Base-by-base conservation (phyloP, 2,888 invertebrate genomes). In the Tachina grossa region DNA sequence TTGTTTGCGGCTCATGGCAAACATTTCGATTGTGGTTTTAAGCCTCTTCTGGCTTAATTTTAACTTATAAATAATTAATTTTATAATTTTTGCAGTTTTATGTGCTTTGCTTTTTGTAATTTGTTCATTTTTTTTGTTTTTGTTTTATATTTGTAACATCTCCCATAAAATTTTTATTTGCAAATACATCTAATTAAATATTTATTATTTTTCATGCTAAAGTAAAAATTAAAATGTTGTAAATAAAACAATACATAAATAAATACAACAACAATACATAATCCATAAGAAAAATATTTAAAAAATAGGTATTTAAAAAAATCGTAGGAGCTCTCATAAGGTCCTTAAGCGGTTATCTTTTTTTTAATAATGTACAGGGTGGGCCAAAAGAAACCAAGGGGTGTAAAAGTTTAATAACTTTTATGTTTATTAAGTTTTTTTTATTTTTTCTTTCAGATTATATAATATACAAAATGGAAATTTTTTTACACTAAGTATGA, bases 31-130 rank as follows among this genome's bases (percentile, higher is more conserved):
- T 85, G 85, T 85, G 85, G 85, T 72, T 83, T 78, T 77, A 83
- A 83, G 76, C 83, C 85, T 80, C 85, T 85, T 83, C 83, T 68
- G 66, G 83, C 83, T 85, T 85, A 85, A 83, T 80, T 85, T 85
- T 76, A 76, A 79, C 76, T 76, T 72, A 76, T 85, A 68, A 85
- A 85, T 85, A 76, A 85, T 85, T 85, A 83, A 85, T 79, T 79
- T 53, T 72, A 72, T 80, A 71, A 80, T 80, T 83, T 85, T 76
- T 68, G 51, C 49, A 41, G 14, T 49, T 57, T 74, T 49, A 59
- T 68, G 31, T 57, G 10, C 39, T 66, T 51, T 57, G 16, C 8
- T 16, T 47, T 10, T 80, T 31, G 31, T 6, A 31, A 31, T 31
- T 31, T 31, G 5, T 31, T 51, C 65, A 47, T 19, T 47, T 61